Base-by-base conservation (phyloP, 1,140 invertebrate genomes). In the Drosophila subobscura region DNA sequence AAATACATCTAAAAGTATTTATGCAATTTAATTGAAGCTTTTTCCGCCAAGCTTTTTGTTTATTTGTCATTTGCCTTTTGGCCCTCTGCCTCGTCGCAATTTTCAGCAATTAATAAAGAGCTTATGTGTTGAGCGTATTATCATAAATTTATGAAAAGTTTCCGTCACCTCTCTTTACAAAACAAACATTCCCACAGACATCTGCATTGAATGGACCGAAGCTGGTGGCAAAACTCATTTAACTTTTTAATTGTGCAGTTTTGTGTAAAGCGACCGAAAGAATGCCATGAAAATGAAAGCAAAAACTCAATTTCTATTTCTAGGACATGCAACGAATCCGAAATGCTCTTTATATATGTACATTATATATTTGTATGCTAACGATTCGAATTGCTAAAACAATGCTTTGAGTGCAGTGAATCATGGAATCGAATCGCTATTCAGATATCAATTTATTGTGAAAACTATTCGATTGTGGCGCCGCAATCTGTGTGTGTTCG, bases 181-280 rank as follows among this genome's bases (percentile, higher is more conserved):
- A 59, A 63, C 25, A 66, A 37, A 37, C 49, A 57, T n/a, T 49
- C 41, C 46, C 7, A 56, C 46, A 16, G 42, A 46, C 7, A 54
- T 41, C 45, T 40, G 27, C 49, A 72, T 46, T 46, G 44, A 76
- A 84, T 72, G 79, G 68, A 68, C 70, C 4, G 33, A 1, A 10
- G 59, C 33, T 58, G 49, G 60, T 27, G 51, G 27, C 47, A 76
- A 76, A 86, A 41, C 73, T 78, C 83, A 88, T 81, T 86, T 88
- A 86, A 86, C 83, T 75, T 88, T 86, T 81, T 86, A 86, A 86
- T 85, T 85, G 81, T 81, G 65, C 73, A 86, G 71, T 64, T 84
- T 83, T 78, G 79, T 74, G 70, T 71, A 53, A 74, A 59, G 73
- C 64, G 50, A 46, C 41, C 61, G 61, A 64, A 71, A 50, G 60